phyloP scores from a whole-genome alignment of 1,140 invertebrate species.

The Octopus sinensis region DNA sequence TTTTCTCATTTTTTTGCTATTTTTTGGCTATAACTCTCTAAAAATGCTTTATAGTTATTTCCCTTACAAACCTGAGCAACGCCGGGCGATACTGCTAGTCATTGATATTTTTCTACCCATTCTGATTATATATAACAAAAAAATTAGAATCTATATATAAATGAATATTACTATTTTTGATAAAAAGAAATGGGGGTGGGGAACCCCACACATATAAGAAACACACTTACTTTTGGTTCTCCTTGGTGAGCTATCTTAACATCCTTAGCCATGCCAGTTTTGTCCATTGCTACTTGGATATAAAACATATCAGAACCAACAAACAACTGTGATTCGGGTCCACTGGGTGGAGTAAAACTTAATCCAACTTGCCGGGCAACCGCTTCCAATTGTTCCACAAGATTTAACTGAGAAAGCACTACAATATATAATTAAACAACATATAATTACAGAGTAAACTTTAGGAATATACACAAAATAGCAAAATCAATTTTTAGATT shows the following conservation, averaged over 20 bases:
- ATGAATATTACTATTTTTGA: too few species aligned
- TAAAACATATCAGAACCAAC: conserved; percentile 97
- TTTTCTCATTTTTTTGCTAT: too few species aligned
- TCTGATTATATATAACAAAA: too few species aligned
- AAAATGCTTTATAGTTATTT: too few species aligned
- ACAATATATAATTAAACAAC: conserved; percentile 5
- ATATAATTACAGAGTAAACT: neutral
- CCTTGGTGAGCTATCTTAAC: conserved; percentile 91
- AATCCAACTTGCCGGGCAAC: conserved; percentile 82
- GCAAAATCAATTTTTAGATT: too few species aligned
- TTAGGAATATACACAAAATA: too few species aligned
- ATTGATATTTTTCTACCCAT: too few species aligned
- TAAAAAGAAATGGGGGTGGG: too few species aligned
- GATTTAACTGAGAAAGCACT: conserved; percentile 82
- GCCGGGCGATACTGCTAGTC: too few species aligned
- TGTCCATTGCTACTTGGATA: conserved; percentile 82
- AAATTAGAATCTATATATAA: too few species aligned
- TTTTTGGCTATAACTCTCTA: too few species aligned
- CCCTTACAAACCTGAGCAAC: too few species aligned
- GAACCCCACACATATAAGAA: neutral
- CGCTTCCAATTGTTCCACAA: conserved; percentile 88
- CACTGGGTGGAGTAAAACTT: conserved; percentile 70
- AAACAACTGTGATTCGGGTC: conserved; percentile 69
- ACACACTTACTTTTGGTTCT: conserved; percentile 59
- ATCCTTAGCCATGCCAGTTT: conserved; percentile 79